Percentiles rank a stretch among this genome's conserved stretches.
phyloP scores from a whole-genome alignment of 2,113 vertebrate genomes.

The Peromyscus californicus region DNA sequence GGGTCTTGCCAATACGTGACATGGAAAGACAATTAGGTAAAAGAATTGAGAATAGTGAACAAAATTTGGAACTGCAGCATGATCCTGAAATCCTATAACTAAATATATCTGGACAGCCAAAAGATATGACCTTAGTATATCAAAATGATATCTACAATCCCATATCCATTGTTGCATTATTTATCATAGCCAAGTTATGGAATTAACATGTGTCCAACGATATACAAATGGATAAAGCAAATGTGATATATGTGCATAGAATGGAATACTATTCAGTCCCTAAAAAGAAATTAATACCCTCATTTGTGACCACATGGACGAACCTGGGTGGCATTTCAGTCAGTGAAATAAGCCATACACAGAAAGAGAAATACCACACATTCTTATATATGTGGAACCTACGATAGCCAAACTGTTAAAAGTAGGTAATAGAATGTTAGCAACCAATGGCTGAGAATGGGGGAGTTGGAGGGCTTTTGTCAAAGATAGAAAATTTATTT shows the following conservation, averaged over 20 bases:
- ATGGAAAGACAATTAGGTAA: background rate
- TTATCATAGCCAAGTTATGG: background rate
- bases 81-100: background rate
- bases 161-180: background rate
- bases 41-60: background rate
- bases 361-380: background rate
- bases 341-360: background rate
- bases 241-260: no score
- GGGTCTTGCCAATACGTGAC: background rate
- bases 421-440: background rate
- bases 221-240: background rate
- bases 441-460: background rate
- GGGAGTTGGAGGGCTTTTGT: background rate
- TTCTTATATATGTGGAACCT: background rate
- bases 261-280: background rate
- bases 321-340: background rate
- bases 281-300: background rate
- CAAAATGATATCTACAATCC: background rate
- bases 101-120: background rate
- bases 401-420: background rate
- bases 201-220: background rate
- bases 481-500: background rate
- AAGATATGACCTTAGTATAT: background rate
- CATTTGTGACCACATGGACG: background rate
- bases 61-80: background rate